Percentiles rank a stretch among this genome's conserved stretches.
These are phyloP conservation scores for Deroplatys truncata DNA, from an alignment of 2,888 invertebrate genomes.

Conservation along the genomic window DNA sequence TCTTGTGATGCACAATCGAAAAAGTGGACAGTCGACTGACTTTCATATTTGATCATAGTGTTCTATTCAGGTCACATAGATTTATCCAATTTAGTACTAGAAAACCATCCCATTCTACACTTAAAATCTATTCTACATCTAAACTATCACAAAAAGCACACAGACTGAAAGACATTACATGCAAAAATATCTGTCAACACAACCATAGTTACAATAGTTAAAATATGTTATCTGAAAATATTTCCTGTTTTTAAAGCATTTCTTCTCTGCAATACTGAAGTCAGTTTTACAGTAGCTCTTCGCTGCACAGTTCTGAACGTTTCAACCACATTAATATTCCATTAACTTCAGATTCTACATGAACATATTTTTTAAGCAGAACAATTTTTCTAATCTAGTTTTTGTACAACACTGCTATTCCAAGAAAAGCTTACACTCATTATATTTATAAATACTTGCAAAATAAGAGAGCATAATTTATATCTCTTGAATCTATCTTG, in stretches of 20 bases:
- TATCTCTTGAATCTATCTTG: not conserved
- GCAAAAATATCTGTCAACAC: not conserved
- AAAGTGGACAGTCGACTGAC: not conserved
- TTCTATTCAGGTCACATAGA: not conserved
- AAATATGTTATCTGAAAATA: not conserved
- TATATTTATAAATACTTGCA: too few species aligned
- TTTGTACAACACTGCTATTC: not conserved
- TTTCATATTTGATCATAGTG: not conserved
- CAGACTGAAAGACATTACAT: not conserved
- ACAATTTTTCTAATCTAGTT: not conserved
- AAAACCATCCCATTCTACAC: not conserved
- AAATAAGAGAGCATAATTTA: not conserved
- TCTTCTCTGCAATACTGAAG: not conserved
- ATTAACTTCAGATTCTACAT: not conserved
- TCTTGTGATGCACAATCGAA: not conserved
- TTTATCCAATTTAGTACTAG: too few species aligned
- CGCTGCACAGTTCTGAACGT: not conserved
- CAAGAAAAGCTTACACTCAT: too few species aligned
- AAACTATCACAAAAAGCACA: not conserved
- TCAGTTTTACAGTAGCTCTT: not conserved
- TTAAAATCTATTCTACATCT: not conserved
- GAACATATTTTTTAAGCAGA: not conserved
- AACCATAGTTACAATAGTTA: not conserved
- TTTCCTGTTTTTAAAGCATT: not conserved
- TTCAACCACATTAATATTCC: not conserved